phyloP scores from a whole-genome alignment of 53 echinoderm and acorn worm genomes.

The Holothuria scabra region DNA sequence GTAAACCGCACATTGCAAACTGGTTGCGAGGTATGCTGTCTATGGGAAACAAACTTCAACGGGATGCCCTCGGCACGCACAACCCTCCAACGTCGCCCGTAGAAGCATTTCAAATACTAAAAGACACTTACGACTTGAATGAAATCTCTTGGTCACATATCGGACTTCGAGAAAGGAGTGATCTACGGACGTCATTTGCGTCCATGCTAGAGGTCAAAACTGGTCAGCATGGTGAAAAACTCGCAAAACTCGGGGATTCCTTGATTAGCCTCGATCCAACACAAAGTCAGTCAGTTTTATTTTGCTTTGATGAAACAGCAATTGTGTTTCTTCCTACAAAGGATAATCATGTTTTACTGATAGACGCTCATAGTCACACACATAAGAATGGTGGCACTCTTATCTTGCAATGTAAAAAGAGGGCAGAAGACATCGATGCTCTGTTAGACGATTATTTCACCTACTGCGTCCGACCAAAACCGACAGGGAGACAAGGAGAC shows the following conservation, averaged over 20 bases:
- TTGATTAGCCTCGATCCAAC: neutral
- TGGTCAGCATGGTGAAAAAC: neutral
- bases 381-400: no score
- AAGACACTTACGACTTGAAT: neutral
- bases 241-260: neutral
- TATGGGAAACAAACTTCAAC: neutral
- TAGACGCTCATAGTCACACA: no score
- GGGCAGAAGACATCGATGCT: no score
- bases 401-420: no score
- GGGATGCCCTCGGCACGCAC: neutral
- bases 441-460: no score
- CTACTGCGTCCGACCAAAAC: no score
- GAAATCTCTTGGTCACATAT: neutral
- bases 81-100: neutral
- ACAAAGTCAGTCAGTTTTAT: no score
- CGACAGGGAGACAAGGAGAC: no score
- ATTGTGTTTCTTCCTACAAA: conserved; percentile 27
- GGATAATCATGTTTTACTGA: conserved; percentile 13
- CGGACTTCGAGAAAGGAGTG: no score
- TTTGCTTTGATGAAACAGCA: neutral
- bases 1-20: no score
- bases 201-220: neutral
- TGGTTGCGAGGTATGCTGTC: no score
- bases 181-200: neutral
- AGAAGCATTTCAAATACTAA: conserved; percentile 18